Evolutionary conservation across 2,888 invertebrate genomes (phyloP).

Genomic region (Erynnis tages): DNA sequence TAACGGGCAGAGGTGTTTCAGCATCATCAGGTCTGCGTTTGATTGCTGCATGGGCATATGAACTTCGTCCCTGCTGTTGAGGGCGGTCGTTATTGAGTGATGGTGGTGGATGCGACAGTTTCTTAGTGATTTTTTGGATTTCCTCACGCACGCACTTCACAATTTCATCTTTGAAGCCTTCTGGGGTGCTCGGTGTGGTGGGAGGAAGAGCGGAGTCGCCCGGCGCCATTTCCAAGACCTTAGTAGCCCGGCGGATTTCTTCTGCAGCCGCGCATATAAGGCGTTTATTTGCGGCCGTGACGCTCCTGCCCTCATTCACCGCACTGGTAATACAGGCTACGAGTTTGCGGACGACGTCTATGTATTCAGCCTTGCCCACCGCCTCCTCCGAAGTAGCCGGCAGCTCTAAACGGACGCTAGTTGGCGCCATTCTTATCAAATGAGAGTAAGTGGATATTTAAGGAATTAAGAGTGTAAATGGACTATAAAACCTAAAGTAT

Average conservation of each 20-base stretch:
- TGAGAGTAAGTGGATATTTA: too few relatives aligned
- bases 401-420: too few relatives aligned
- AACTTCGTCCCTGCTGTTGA: too few relatives aligned
- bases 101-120: too few relatives aligned
- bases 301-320: background rate
- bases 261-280: too few relatives aligned
- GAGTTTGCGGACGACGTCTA: background rate
- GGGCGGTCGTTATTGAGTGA: too few relatives aligned
- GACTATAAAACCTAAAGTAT: too few relatives aligned
- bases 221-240: background rate
- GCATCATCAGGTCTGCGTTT: background rate
- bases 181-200: constrained; percentile 33
- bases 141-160: too few relatives aligned
- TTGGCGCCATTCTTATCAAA: too few relatives aligned
- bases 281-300: background rate
- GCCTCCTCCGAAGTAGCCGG: background rate
- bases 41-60: background rate
- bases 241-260: background rate
- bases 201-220: constrained; percentile 32
- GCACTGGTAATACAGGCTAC: background rate
- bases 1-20: background rate
- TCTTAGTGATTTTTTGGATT: constrained; percentile 25
- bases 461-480: too few relatives aligned
- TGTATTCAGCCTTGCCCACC: background rate
- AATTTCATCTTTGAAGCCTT: too few relatives aligned